Evolutionary conservation across 2,888 invertebrate genomes (phyloP).

Genomic region (Ormyrus rosae): DNA sequence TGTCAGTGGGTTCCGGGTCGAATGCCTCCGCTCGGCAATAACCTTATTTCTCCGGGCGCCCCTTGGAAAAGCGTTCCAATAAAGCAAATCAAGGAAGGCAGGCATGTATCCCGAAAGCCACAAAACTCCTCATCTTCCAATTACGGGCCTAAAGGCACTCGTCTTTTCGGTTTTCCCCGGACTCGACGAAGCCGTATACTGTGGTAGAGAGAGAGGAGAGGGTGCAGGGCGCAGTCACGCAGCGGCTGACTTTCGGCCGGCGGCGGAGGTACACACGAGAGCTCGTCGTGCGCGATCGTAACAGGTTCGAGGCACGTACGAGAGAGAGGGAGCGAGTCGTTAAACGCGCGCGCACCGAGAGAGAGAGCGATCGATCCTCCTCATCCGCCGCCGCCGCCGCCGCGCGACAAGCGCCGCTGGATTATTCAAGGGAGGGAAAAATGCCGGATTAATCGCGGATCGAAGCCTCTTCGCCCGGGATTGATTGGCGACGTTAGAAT

Average conservation of each 20-base stretch:
- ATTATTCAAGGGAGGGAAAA: no score
- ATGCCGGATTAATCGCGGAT: no score
- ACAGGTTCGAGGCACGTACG: constrained; percentile 30
- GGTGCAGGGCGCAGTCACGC: constrained; percentile 36
- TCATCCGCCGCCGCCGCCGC: constrained; percentile 6
- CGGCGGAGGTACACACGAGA: constrained; percentile 22
- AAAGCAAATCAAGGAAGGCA: not conserved
- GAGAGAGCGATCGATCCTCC: constrained; percentile 49
- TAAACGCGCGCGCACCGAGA: constrained; percentile 34
- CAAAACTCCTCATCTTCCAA: not conserved
- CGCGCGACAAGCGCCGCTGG: not conserved
- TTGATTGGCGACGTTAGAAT: no score
- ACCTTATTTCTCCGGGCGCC: no score
- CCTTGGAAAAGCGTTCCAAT: not conserved
- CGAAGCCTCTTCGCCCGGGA: no score
- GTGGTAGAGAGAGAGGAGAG: not conserved
- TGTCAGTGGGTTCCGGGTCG: no score
- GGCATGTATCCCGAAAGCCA: not conserved
- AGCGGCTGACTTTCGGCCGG: constrained; percentile 40
- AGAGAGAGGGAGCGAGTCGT: constrained; percentile 35
- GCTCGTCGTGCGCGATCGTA: constrained; percentile 39
- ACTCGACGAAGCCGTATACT: no score
- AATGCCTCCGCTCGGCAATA: no score
- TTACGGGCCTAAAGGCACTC: not conserved
- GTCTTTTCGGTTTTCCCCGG: no score